Evolutionary conservation across 2,888 invertebrate genomes (phyloP).

Genomic region (Ephialtes manifestator): DNA sequence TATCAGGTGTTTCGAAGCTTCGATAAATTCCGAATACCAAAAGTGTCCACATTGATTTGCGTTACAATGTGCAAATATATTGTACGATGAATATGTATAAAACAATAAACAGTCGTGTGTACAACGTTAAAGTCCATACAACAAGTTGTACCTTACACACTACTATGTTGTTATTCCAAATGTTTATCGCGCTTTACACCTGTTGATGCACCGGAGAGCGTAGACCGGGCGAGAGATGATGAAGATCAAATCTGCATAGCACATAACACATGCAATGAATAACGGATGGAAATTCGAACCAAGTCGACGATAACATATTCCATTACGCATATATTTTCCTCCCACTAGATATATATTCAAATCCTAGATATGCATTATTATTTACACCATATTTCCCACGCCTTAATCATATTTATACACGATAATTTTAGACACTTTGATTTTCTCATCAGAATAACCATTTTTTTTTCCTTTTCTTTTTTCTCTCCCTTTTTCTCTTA

Average conservation of each 20-base stretch:
- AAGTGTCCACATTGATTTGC: neutral
- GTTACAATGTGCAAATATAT: conserved; percentile 2
- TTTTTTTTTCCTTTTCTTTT: neutral
- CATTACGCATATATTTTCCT: neutral
- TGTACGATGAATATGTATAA: conserved; percentile 42
- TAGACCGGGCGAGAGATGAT: conserved; percentile 4
- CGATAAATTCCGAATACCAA: conserved; percentile 10
- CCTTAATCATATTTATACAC: conserved; percentile 7
- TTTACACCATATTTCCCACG: conserved; percentile 34
- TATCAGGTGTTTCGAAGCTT: neutral
- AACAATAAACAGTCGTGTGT: conserved; percentile 16
- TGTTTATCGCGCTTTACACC: conserved; percentile 53
- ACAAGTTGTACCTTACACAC: neutral
- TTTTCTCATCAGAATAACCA: neutral
- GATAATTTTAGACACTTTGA: conserved; percentile 17
- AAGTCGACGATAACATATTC: conserved; percentile 51
- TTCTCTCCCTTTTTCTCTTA: neutral
- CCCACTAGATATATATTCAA: conserved; percentile 5
- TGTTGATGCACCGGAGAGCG: conserved; percentile 42
- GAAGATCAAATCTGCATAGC: conserved; percentile 47
- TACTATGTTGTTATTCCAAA: conserved; percentile 34
- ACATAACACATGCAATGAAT: conserved; percentile 51
- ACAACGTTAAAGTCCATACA: neutral
- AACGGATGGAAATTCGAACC: conserved; percentile 48
- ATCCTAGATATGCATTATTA: conserved; percentile 44